phyloP scores from a whole-genome alignment of 2,113 vertebrate genomes.

The Trichomycterus rosablanca region DNA sequence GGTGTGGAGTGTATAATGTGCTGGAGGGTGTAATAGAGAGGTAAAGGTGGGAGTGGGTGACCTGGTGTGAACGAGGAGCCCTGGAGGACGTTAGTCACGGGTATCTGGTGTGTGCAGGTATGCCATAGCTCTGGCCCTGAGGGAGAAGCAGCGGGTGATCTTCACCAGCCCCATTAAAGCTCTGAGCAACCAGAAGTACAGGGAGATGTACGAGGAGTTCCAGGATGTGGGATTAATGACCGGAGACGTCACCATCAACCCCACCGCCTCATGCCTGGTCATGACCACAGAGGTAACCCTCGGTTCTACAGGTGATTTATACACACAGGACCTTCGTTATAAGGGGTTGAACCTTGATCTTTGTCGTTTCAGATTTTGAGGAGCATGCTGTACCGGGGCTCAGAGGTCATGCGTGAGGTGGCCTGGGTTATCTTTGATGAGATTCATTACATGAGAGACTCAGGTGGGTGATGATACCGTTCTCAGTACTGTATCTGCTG shows the following conservation, averaged over 20 bases:
- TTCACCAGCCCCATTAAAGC: conserved; percentile 99
- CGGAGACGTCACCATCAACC: conserved; percentile 97
- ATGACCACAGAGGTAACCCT: conserved; percentile 93
- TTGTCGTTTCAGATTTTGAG: conserved; percentile 79
- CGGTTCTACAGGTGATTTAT: no score
- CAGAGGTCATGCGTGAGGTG: conserved; percentile 97
- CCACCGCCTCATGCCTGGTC: conserved; percentile 93
- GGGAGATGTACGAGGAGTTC: conserved; percentile 99
- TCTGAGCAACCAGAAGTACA: conserved; percentile 96
- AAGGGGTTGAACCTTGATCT: no score
- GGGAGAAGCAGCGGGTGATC: conserved; percentile 95
- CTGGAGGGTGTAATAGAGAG: no score
- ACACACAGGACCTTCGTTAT: no score
- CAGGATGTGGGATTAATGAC: conserved; percentile 98
- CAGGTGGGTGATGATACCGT: conserved; percentile 65
- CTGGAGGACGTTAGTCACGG: no score
- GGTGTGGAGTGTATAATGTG: no score
- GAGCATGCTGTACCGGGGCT: conserved; percentile 96
- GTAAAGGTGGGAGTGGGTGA: not conserved
- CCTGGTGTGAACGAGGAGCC: no score
- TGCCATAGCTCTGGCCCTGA: conserved; percentile 89
- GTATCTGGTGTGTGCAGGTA: conserved; percentile 75
- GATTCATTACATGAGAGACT: conserved; percentile 98
- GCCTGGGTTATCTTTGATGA: conserved; percentile 98
- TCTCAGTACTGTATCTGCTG: not conserved